Base-by-base conservation (phyloP, 2,888 invertebrate genomes). In the Microchrysa polita region DNA sequence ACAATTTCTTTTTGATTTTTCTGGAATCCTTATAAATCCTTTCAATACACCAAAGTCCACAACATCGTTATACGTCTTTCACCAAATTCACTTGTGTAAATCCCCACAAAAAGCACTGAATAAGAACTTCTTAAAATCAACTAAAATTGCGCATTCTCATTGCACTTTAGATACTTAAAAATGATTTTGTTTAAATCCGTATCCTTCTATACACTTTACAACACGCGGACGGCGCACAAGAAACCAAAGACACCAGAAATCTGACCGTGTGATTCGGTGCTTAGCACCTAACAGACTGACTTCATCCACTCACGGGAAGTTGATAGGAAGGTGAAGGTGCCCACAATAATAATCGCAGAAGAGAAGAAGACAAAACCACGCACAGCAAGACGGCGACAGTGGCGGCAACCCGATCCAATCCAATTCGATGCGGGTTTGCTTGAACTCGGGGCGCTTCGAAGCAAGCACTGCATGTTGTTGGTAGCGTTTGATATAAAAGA, bases 201-300 rank as follows among this genome's bases (percentile, higher is more conserved):
- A 7, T 48, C 12, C 48, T 48, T 48, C 16, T 7, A 48, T 7
- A 48, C n/a, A n/a, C n/a, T n/a, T 7, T 48, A 12, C 48, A 48
- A 48, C 4, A 48, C 48, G 2, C 16, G 12, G 10, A 48, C n/a
- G n/a, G n/a, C n/a, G n/a, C 48, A n/a, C 14, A 48, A n/a, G 48
- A 48, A 48, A 4, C 5, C 48, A 48, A 42, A 18, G 53, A 65
- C 67, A 74, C 53, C 52, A 48, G 16, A n/a, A n/a, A n/a, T n/a
- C n/a, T 67, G 73, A 83, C 84, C 83, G 84, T 81, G 80, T 81
- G 80, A 81, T 80, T 81, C 81, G 85, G 84, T 84, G 84, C 83
- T 83, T 82, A 81, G 83, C 83, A 84, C 82, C 83, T 84, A n/a
- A n/a, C n/a, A n/a, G 83, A 86, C 83, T 85, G 84, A 85, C 82